A percentile compares a stretch with the other conserved stretches of the same genome.
Conservation (phyloP, 2,113 vertebrate genomes). For the Ameiurus melas region DNA sequence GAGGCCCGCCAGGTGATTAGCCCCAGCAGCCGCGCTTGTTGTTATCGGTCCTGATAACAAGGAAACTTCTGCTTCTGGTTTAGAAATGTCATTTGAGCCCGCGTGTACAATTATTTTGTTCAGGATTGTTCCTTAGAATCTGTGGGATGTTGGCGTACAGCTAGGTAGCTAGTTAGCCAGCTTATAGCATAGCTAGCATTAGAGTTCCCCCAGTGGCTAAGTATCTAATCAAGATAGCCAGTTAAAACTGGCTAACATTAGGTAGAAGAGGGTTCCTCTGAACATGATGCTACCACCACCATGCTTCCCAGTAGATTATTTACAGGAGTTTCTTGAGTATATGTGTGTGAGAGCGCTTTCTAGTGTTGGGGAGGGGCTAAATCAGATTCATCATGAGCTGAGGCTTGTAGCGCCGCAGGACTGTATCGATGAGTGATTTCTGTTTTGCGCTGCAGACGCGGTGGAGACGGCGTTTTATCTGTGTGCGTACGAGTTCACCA, state of each 20-base stretch:
- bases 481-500: conserved; percentile 89
- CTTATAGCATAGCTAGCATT: neutral
- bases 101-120: too few species aligned
- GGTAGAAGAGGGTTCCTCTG: neutral
- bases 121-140: too few species aligned
- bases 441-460: conserved; percentile 74
- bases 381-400: neutral
- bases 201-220: neutral
- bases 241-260: neutral
- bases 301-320: neutral
- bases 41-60: too few species aligned
- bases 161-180: neutral
- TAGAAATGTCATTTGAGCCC: too few species aligned
- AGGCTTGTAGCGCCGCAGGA: neutral
- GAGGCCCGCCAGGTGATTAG: too few species aligned
- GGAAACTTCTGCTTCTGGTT: too few species aligned
- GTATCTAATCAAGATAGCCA: neutral
- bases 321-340: too few species aligned
- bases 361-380: too few species aligned
- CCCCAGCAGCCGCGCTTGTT: too few species aligned
- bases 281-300: neutral
- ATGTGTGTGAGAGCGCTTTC: too few species aligned
- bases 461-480: conserved; percentile 89
- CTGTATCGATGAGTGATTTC: neutral
- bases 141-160: too few species aligned